Conservation (phyloP, 1,140 invertebrate genomes). For the Sinella curviseta region DNA sequence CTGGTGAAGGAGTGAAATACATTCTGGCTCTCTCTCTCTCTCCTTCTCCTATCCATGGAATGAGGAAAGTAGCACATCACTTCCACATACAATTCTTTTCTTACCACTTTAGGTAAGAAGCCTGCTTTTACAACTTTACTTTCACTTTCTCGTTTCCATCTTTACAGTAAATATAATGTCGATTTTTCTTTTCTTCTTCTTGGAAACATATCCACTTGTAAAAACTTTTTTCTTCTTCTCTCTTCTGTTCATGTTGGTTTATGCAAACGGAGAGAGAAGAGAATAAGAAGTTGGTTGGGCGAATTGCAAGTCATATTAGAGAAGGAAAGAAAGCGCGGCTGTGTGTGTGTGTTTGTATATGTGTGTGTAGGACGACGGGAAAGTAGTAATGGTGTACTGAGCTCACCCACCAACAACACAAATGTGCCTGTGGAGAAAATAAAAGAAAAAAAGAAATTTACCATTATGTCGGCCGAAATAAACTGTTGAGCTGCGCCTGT, state of each 20-base stretch:
- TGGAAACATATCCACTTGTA: slow-evolving; percentile 1
- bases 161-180: slow-evolving; percentile 18
- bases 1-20: not conserved
- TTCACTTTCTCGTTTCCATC: slow-evolving; percentile 22
- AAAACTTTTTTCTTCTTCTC: not conserved
- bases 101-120: slow-evolving; percentile 20
- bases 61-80: slow-evolving; percentile 11
- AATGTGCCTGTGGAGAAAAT: not conserved
- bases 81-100: not conserved
- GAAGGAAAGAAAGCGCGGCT: too few species aligned
- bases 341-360: too few species aligned
- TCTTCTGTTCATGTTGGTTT: not conserved
- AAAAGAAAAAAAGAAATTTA: not conserved
- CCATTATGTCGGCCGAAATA: slow-evolving; percentile 4
- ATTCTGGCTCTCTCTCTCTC: not conserved
- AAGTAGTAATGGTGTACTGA: not conserved
- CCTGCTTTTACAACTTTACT: slow-evolving; percentile 21
- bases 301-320: not conserved
- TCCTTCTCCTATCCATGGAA: not conserved
- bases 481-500: slow-evolving; percentile 13
- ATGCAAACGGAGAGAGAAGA: not conserved
- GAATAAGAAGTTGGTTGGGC: not conserved
- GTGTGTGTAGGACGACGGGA: not conserved
- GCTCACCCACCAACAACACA: not conserved
- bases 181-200: not conserved